A percentile compares a stretch with the other conserved stretches of the same genome.
Evolutionary conservation across 1,140 invertebrate species (phyloP).

Genomic region (Scaptomyza hsui): DNA sequence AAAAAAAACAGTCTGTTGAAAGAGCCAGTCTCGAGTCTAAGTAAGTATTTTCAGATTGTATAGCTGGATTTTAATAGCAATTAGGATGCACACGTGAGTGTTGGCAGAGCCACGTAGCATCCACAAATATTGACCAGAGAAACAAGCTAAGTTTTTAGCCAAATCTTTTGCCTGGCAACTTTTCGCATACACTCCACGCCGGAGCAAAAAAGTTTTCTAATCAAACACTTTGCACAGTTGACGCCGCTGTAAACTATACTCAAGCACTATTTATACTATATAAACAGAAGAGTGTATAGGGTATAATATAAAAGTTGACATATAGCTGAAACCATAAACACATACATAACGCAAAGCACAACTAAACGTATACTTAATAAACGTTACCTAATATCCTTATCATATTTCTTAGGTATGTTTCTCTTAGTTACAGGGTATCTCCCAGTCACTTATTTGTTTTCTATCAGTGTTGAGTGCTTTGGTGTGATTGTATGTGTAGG

Average conservation of each 20-base stretch:
- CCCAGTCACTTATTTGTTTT: not conserved
- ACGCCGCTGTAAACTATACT: conserved; percentile 40
- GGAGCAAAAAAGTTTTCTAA: conserved; percentile 62
- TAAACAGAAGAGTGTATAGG: not conserved
- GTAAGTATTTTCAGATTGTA: not conserved
- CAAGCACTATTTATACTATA: not conserved
- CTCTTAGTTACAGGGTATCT: not conserved
- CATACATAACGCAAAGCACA: too few species aligned
- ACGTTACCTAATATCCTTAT: too few species aligned
- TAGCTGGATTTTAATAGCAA: conserved; percentile 36
- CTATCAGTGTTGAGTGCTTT: not conserved
- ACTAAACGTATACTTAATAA: too few species aligned
- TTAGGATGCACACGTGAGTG: conserved; percentile 35
- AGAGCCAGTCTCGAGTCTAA: not conserved
- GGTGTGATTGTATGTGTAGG: conserved; percentile 23
- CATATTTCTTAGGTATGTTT: too few species aligned
- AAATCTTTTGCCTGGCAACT: conserved; percentile 63
- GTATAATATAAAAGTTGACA: too few species aligned
- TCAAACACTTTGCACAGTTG: conserved; percentile 67
- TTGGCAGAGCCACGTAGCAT: conserved; percentile 23
- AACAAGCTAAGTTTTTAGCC: conserved; percentile 26
- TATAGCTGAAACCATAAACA: too few species aligned
- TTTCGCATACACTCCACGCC: conserved; percentile 38
- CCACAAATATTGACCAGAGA: conserved; percentile 51
- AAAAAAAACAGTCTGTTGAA: not conserved